Base-by-base conservation (phyloP, 2,888 invertebrate species). In the Cephus nigrinus region DNA sequence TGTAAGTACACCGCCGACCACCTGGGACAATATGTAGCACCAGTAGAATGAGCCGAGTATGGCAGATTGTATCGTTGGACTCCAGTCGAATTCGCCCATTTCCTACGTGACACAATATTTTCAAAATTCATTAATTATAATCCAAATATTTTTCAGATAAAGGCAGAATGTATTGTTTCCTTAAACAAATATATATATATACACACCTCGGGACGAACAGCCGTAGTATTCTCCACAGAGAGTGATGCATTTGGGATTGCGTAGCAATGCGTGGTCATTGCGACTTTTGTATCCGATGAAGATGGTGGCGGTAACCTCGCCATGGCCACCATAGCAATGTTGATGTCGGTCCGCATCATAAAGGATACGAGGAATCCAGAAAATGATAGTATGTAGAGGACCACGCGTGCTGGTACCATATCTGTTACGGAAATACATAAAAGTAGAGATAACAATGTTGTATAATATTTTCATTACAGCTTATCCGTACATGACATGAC, bases 291-390 rank as follows among this genome's bases (percentile, higher is more conserved):
- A 78, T 87, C 82, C 31, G 81, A 79, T 15, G 79, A 83, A 34
- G 81, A 76, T 40, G 83, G 83, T 31, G 87, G 80, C 73, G 87
- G 85, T 75, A 89, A 82, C 81, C 88, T 92, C 79, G 93, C 94
- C 95, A 95, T 95, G 11, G 94, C 95, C 33, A 95, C 95, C 82
- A 95, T 93, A 2, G 95, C 94, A 82, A 95, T 92, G 89, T 95
- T 95, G 85, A 95, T 95, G 90, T 95, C 95, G 83, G 94, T 95
- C 75, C 95, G 92, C 95, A 95, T 95, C 95, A 95, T 95, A 86
- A 95, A 95, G 3, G 95, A 95, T 11, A 95, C 95, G 79, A 95
- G 92, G 87, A 95, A 95, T 74, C 95, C 95, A 40, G 94, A 94
- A 93, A 95, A 95, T 81, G 95, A 95, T 80, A 95, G 91, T 87